Evolutionary conservation across 2,888 invertebrate genomes (phyloP).

Genomic region (Rhyacophila evoluta): DNA sequence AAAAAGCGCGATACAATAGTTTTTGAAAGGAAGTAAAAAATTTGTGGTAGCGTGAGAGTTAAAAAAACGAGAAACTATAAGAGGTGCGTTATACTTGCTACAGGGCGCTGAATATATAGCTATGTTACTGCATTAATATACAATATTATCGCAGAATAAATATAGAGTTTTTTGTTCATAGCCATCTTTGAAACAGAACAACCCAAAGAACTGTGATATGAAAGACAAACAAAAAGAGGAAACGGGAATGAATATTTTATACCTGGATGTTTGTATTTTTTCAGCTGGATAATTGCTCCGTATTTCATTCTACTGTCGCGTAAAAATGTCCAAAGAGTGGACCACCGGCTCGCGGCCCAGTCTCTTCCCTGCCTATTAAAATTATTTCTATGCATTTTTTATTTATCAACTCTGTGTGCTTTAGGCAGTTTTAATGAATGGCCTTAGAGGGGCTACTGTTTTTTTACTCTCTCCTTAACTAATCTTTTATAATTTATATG

Average conservation of each 20-base stretch:
- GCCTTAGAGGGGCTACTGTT: conserved; percentile 31
- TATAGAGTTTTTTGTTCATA: too few relatives aligned
- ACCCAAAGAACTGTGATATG: conserved; percentile 35
- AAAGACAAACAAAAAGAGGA: conserved; percentile 46
- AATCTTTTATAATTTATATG: conserved; percentile 35
- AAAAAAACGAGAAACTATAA: too few relatives aligned
- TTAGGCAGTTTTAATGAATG: conserved; percentile 45
- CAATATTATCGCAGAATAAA: too few relatives aligned
- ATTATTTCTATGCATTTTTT: conserved; percentile 49
- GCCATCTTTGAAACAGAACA: not conserved
- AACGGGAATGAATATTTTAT: conserved; percentile 52
- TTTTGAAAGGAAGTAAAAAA: too few relatives aligned
- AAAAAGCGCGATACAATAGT: too few relatives aligned
- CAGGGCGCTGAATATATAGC: too few relatives aligned
- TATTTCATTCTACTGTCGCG: conserved; percentile 55
- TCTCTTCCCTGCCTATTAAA: conserved; percentile 37
- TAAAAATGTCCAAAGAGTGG: conserved; percentile 48
- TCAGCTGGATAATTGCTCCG: conserved; percentile 53
- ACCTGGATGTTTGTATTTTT: conserved; percentile 52
- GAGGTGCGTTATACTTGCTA: too few relatives aligned
- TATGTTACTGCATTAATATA: too few relatives aligned
- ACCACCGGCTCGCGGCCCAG: conserved; percentile 37
- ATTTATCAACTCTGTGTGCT: conserved; percentile 37
- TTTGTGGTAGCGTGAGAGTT: too few relatives aligned
- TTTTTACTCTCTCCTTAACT: not conserved